Evolutionary conservation across 2,113 vertebrate genomes (phyloP).

Genomic region (Zosterops japonicus): DNA sequence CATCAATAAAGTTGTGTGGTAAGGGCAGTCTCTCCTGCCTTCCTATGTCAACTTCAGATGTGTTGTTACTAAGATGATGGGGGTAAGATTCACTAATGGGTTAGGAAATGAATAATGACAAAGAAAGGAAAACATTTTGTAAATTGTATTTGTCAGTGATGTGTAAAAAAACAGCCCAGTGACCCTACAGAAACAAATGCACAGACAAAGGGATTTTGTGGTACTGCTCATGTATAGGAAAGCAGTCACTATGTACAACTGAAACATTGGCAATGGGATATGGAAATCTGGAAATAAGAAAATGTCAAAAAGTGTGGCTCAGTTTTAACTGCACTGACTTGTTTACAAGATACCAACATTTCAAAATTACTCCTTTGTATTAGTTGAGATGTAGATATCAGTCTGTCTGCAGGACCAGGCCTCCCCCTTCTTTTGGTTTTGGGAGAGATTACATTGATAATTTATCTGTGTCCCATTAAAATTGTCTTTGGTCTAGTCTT

Average conservation of each 20-base stretch:
- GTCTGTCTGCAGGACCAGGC: not conserved
- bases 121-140: not conserved
- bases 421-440: not conserved
- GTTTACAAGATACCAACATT: not conserved
- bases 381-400: not conserved
- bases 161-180: not conserved
- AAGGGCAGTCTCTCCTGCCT: not conserved
- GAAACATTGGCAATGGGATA: not conserved
- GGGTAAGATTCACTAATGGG: not conserved
- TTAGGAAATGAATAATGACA: slow-evolving; percentile 1
- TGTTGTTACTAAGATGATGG: not conserved
- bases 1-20: not conserved
- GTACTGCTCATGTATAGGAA: not conserved
- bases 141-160: not conserved
- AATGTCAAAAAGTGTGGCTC: not conserved
- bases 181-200: not conserved
- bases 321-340: not conserved
- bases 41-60: not conserved
- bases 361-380: not conserved
- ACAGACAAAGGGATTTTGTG: not conserved
- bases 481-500: not conserved
- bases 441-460: not conserved
- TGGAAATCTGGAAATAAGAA: not conserved
- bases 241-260: not conserved
- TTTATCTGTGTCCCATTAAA: not conserved